Percentiles rank a stretch among this genome's conserved stretches.
phyloP scores from a whole-genome alignment of 2,888 invertebrate genomes.

The Tipula vernalis region DNA sequence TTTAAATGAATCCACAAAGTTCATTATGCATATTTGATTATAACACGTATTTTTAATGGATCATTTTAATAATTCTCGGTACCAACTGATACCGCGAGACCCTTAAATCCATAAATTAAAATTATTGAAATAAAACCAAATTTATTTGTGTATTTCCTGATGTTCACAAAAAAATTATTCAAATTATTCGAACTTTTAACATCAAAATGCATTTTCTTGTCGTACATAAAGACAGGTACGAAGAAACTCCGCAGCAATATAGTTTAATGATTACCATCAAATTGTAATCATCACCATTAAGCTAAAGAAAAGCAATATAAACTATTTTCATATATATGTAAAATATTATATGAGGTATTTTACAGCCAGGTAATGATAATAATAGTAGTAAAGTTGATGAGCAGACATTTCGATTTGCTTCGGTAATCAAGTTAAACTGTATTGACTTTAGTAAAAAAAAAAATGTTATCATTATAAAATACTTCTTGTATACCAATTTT shows the following conservation, averaged over 20 bases:
- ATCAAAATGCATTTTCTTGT: not conserved
- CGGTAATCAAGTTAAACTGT: constrained; percentile 9
- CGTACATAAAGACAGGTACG: not conserved
- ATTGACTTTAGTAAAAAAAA: constrained; percentile 6
- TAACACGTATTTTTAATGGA: too few species aligned
- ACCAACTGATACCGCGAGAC: too few species aligned
- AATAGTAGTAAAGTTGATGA: not conserved
- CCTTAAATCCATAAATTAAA: too few species aligned
- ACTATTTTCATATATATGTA: not conserved
- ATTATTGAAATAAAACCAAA: too few species aligned
- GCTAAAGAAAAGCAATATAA: not conserved
- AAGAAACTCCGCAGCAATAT: not conserved
- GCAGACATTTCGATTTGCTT: constrained; percentile 9
- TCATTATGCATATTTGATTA: too few species aligned
- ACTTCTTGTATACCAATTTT: not conserved
- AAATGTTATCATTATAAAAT: constrained; percentile 4
- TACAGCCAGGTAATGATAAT: not conserved
- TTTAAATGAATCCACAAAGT: too few species aligned
- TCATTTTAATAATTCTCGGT: too few species aligned
- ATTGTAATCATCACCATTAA: not conserved
- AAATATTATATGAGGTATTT: not conserved
- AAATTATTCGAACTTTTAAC: not conserved
- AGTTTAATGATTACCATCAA: not conserved
- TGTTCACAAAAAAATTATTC: too few species aligned
- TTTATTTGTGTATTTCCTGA: too few species aligned